These are phyloP conservation scores for Crambe crambe DNA, from an alignment of 37 sponge, comb jelly and placozoan species.

Conservation along the genomic window DNA sequence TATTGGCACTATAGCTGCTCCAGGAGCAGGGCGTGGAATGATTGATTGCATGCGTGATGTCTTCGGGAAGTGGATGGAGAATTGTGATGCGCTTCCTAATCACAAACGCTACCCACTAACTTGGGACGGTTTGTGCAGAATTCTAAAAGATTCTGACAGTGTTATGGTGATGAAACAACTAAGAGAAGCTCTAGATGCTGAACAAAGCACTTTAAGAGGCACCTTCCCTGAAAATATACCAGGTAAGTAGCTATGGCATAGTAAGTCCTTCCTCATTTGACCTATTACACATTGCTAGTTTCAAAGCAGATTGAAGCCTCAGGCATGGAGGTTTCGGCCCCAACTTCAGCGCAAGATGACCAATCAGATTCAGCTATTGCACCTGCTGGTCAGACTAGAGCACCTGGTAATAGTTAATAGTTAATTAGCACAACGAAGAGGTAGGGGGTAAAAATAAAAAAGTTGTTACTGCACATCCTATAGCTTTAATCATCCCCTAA, in stretches of 20 bases:
- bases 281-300: too few species aligned
- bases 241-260: not conserved
- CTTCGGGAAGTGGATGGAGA: not conserved
- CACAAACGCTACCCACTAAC: not conserved
- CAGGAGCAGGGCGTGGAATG: not conserved
- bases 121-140: not conserved
- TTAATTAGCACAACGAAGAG: too few species aligned
- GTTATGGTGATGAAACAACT: not conserved
- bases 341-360: too few species aligned
- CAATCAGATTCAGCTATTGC: too few species aligned
- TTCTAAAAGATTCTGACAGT: not conserved
- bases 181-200: not conserved
- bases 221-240: not conserved
- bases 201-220: not conserved
- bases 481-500: too few species aligned
- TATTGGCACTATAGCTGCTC: not conserved
- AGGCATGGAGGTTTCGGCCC: too few species aligned
- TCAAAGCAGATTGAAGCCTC: too few species aligned
- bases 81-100: not conserved
- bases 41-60: not conserved
- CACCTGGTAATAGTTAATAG: too few species aligned
- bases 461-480: too few species aligned
- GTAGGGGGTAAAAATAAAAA: too few species aligned
- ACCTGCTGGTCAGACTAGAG: too few species aligned
- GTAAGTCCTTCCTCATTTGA: too few species aligned